These are phyloP conservation scores for Bubo scandiacus DNA, from an alignment of 2,113 vertebrate species.

Conservation along the genomic window DNA sequence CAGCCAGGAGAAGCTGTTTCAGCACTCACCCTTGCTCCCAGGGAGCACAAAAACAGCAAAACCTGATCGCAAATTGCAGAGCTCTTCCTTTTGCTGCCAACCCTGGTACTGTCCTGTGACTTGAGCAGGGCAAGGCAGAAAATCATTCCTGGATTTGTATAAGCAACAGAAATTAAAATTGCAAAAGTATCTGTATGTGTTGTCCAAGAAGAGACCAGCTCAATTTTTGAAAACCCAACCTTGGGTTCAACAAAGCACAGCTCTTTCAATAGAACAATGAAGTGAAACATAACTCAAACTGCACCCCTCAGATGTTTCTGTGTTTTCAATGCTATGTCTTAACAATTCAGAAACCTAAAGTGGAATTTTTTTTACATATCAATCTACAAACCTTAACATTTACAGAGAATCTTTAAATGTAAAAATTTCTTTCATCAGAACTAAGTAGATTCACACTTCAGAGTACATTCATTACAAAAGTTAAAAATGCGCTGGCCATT, in stretches of 20 bases:
- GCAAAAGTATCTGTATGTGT: not conserved
- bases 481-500: not conserved
- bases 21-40: not conserved
- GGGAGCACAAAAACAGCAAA: not conserved
- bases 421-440: not conserved
- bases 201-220: not conserved
- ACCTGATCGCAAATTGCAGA: not conserved
- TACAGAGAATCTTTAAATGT: not conserved
- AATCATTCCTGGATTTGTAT: not conserved
- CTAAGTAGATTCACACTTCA: not conserved
- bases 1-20: not conserved
- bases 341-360: not conserved
- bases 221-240: not conserved
- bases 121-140: not conserved
- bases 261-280: not conserved
- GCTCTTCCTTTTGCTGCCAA: not conserved
- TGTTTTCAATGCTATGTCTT: not conserved
- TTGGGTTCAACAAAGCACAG: not conserved
- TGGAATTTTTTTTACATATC: not conserved
- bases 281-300: not conserved
- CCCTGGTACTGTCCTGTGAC: not conserved
- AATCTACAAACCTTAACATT: not conserved
- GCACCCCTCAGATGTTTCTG: not conserved
- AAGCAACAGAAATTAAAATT: not conserved
- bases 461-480: not conserved